Percentiles rank a stretch among this genome's conserved stretches.
phyloP scores from a whole-genome alignment of 2,113 vertebrate genomes.

The Leucoraja erinaceus region DNA sequence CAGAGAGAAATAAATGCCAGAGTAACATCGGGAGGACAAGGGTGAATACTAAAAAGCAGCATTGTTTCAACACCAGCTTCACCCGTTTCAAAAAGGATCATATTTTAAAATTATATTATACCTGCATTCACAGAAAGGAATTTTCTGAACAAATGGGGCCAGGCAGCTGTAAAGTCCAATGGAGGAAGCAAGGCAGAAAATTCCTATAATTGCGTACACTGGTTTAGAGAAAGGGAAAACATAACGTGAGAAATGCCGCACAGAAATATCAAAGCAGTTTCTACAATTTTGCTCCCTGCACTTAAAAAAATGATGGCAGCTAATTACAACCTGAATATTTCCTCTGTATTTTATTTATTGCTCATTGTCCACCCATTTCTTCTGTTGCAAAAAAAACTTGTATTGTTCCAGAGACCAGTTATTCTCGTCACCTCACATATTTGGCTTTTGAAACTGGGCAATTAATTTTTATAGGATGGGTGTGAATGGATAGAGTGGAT shows the following conservation, averaged over 20 bases:
- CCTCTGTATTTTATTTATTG: neutral
- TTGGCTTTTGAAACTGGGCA: neutral
- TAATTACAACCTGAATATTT: neutral
- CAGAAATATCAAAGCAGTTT: neutral
- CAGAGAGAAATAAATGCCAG: neutral
- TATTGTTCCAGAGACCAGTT: neutral
- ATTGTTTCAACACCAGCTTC: neutral
- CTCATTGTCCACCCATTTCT: neutral
- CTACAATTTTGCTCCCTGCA: neutral
- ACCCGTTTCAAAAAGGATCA: neutral
- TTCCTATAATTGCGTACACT: conserved; percentile 84
- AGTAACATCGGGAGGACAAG: neutral
- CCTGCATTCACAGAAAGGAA: conserved; percentile 85
- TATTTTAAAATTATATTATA: conserved; percentile 47
- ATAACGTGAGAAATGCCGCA: neutral
- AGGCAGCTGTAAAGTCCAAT: conserved; percentile 89
- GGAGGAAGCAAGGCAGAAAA: conserved; percentile 88
- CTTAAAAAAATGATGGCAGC: neutral
- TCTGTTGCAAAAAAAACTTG: neutral
- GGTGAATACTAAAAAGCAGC: neutral
- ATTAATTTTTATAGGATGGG: neutral
- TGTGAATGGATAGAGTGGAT: neutral
- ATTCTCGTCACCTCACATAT: neutral
- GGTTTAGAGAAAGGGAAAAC: conserved; percentile 27
- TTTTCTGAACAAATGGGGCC: conserved; percentile 74